Evolutionary conservation across 2,888 invertebrate genomes (phyloP).

Genomic region (Erebia epiphron): DNA sequence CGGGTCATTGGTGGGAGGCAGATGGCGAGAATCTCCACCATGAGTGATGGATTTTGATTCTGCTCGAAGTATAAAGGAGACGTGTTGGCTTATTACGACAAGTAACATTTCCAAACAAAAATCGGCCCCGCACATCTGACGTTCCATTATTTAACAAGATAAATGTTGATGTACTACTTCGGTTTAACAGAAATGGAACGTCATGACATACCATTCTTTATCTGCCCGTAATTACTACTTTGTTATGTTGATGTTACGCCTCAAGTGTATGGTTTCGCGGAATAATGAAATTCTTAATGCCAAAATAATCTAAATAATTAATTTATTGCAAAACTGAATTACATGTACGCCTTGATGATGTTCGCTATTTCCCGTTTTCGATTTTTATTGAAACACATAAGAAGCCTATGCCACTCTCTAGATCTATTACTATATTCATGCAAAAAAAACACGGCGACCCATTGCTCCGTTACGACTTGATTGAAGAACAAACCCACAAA

Average conservation of each 20-base stretch:
- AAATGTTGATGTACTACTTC: slow-evolving; percentile 60
- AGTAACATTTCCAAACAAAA: slow-evolving; percentile 65
- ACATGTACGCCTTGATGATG: no score
- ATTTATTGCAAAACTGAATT: no score
- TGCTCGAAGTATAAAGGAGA: slow-evolving; percentile 52
- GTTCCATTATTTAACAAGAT: slow-evolving; percentile 76
- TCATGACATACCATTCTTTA: slow-evolving; percentile 39
- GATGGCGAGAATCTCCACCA: slow-evolving; percentile 57
- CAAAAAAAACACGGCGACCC: no score
- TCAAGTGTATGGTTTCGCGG: slow-evolving; percentile 24
- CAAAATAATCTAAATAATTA: background rate
- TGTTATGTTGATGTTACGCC: slow-evolving; percentile 32
- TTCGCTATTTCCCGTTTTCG: no score
- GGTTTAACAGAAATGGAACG: slow-evolving; percentile 37
- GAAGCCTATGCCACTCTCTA: no score
- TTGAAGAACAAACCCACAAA: no score
- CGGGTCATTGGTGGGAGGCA: slow-evolving; percentile 49
- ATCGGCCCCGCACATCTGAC: slow-evolving; percentile 63
- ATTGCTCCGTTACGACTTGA: no score
- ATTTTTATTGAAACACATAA: no score
- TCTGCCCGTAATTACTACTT: slow-evolving; percentile 37
- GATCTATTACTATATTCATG: no score
- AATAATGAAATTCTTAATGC: slow-evolving; percentile 22
- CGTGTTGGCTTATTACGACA: slow-evolving; percentile 76
- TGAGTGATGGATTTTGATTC: slow-evolving; percentile 72